Evolutionary conservation across 2,888 invertebrate species (phyloP).

Genomic region (Pardosa pseudoannulata): DNA sequence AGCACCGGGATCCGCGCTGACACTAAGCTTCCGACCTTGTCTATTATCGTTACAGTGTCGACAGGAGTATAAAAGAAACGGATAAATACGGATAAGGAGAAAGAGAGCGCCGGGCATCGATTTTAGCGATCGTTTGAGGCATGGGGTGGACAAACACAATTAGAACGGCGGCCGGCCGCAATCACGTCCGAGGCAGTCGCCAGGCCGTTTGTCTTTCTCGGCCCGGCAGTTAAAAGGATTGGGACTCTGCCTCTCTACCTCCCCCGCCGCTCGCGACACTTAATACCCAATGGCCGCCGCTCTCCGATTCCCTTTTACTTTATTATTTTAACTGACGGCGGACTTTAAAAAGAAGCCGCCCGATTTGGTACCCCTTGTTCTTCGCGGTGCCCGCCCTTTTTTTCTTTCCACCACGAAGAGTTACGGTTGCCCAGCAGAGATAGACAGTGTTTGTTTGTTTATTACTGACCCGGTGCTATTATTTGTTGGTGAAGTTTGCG

Average conservation of each 20-base stretch:
- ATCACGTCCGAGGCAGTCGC: conserved; percentile 61
- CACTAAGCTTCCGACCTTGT: neutral
- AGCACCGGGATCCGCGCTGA: neutral
- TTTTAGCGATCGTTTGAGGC: conserved; percentile 38
- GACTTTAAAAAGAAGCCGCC: neutral
- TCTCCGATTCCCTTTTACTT: neutral
- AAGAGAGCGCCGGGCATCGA: conserved; percentile 9
- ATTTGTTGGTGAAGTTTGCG: no score
- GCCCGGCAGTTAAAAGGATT: conserved; percentile 61
- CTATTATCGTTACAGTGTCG: neutral
- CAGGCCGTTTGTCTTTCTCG: conserved; percentile 59
- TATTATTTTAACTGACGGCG: neutral
- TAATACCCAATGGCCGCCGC: conserved; percentile 32
- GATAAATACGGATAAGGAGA: conserved; percentile 11
- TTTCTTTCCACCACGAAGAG: neutral
- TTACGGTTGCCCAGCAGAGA: no score
- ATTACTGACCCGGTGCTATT: no score
- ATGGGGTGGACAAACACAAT: conserved; percentile 69
- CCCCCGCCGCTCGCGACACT: conserved; percentile 31
- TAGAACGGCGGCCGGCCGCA: conserved; percentile 68
- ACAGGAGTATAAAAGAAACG: neutral
- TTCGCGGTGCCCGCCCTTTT: no score
- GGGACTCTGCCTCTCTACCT: neutral
- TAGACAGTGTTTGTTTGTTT: no score
- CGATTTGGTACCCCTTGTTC: no score